phyloP scores from a whole-genome alignment of 1,140 invertebrate species.

The Pentalonia nigronervosa region DNA sequence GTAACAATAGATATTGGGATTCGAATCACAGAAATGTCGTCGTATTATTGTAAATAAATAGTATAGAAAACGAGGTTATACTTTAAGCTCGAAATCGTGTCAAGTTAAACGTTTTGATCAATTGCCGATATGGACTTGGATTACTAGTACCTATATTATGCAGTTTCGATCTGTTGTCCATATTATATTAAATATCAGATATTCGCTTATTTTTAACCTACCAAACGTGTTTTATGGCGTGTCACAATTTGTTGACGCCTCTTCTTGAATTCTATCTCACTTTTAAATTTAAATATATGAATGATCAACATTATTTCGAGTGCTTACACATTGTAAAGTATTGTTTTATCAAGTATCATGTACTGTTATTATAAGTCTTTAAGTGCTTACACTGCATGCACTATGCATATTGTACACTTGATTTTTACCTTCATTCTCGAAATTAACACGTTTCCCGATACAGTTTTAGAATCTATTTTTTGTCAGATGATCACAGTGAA shows the following conservation, averaged over 20 bases:
- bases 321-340: neutral
- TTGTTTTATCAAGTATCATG: neutral
- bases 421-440: neutral
- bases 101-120: neutral
- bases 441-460: neutral
- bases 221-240: neutral
- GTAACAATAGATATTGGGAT: neutral
- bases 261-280: neutral
- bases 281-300: neutral
- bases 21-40: neutral
- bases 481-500: neutral
- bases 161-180: neutral
- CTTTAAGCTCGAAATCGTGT: neutral
- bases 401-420: neutral
- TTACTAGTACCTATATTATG: neutral
- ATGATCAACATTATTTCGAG: neutral
- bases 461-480: neutral
- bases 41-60: neutral
- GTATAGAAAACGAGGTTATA: neutral
- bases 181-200: neutral
- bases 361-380: neutral
- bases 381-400: neutral
- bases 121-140: neutral
- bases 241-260: neutral
- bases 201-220: slow-evolving; percentile 2